phyloP scores from a whole-genome alignment of 2,888 invertebrate genomes.

The Ephialtes manifestator region DNA sequence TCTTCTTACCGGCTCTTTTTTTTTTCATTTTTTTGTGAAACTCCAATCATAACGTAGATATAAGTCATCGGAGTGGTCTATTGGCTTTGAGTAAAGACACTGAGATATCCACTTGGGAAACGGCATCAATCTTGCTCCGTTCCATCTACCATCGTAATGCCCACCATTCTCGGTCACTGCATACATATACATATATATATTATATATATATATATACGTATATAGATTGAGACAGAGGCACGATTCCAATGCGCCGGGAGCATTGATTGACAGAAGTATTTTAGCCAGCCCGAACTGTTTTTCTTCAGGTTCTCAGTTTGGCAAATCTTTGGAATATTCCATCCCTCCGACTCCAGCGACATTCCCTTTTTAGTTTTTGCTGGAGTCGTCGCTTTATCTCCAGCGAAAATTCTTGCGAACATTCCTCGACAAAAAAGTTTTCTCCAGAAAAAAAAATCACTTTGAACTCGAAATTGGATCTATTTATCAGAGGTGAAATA shows the following conservation, averaged over 20 bases:
- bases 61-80: slow-evolving; percentile 26
- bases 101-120: slow-evolving; percentile 43
- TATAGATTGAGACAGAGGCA: slow-evolving; percentile 1
- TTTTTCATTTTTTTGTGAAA: neutral
- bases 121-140: slow-evolving; percentile 46
- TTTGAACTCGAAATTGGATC: too few relatives aligned
- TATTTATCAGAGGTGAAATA: too few relatives aligned
- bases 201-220: neutral
- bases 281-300: slow-evolving; percentile 24
- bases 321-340: slow-evolving; percentile 24
- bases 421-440: neutral
- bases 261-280: slow-evolving; percentile 56
- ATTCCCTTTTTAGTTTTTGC: neutral
- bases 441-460: neutral
- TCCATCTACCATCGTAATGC: slow-evolving; percentile 53
- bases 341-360: neutral
- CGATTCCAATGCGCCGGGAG: slow-evolving; percentile 22
- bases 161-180: slow-evolving; percentile 28
- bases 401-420: neutral
- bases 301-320: slow-evolving; percentile 22
- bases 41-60: slow-evolving; percentile 25
- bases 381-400: slow-evolving; percentile 8
- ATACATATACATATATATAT: slow-evolving; percentile 20
- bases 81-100: slow-evolving; percentile 35
- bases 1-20: neutral